Evolutionary conservation across 2,113 vertebrate genomes (phyloP), one percentile per base, ranked within the genome.

Genomic region (Vulpes ferrilata): DNA sequence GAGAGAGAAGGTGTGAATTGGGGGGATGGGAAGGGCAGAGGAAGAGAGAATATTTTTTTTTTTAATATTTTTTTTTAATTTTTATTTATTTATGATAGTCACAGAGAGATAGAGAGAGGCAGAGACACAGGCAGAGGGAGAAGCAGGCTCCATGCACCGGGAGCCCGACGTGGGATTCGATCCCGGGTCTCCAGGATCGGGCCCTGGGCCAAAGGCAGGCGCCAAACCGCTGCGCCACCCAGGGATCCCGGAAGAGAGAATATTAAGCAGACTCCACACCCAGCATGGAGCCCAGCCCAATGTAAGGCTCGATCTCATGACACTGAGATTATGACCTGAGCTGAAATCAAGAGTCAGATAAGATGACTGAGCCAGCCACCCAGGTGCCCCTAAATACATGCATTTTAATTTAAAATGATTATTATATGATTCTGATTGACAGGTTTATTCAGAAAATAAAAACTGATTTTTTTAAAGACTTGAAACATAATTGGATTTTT

Each of bases 401-500:
- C 3, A 84, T 79, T 92, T 95, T 84, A 92, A 93, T 82, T 92
- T 7, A 87, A 89, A 93, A n/a, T 53, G 87, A 53, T 23, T 81
- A n/a, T 48, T 38, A 15, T 78, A 43, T 38, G 5, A 91, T 95
- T 80, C 22, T 59, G 20, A 78, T 5, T 43, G 20, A 25, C 4
- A 60, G 5, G 8, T 90, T 95, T 95, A 15, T 32, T 87, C 16
- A 74, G 17, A 55, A 92, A 73, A 84, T 78, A 88, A 60, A 60
- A 60, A n/a, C 17, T 25, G 20, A 2, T 0, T 57, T 59, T 22
- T 65, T 65, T 88, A 35, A 88, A 32, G 2, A 67, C 35, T 32
- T 93, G 48, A 94, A 20, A 67, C 25, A 25, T 59, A 96, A 80
- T 74, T 80, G 67, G 32, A 71, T 51, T 69, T 71, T 91, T 91